phyloP scores from a whole-genome alignment of 1,140 invertebrate genomes.

The Linepithema humile region DNA sequence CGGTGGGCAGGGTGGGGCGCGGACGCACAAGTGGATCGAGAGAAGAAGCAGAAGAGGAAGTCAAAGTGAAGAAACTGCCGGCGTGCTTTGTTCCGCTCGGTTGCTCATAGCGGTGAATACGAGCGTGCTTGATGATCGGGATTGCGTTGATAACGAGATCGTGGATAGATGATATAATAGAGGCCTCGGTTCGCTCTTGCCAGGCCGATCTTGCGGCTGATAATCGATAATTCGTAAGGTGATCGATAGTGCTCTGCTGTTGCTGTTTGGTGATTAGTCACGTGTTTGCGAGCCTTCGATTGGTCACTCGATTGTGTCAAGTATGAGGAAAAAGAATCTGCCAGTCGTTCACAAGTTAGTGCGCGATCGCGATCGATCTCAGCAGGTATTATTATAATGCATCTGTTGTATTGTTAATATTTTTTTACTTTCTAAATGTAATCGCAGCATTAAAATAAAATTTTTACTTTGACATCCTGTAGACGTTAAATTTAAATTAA shows the following conservation, averaged over 20 bases:
- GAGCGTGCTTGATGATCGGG: constrained; percentile 46
- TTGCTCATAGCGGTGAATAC: constrained; percentile 41
- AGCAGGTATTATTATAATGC: constrained; percentile 71
- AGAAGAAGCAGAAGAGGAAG: constrained; percentile 55
- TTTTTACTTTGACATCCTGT: not conserved
- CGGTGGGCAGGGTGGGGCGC: constrained; percentile 32
- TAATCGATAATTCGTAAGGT: constrained; percentile 47
- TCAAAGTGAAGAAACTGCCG: constrained; percentile 54
- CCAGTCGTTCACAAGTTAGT: constrained; percentile 81
- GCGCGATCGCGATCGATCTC: constrained; percentile 65
- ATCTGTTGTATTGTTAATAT: not conserved
- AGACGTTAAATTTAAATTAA: not conserved
- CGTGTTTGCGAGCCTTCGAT: constrained; percentile 34
- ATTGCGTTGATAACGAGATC: constrained; percentile 42
- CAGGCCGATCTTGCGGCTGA: not conserved
- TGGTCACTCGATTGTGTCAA: constrained; percentile 7
- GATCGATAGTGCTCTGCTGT: constrained; percentile 40
- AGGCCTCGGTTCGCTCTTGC: constrained; percentile 19
- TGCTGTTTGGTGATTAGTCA: constrained; percentile 7
- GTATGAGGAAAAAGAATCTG: constrained; percentile 78
- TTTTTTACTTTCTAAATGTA: not conserved
- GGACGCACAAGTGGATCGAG: constrained; percentile 22
- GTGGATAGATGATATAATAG: constrained; percentile 31
- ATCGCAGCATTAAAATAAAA: not conserved
- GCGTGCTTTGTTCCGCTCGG: constrained; percentile 48